phyloP scores from a whole-genome alignment of 2,797 vertebrate genomes.

The Lutjanus campechanus region DNA sequence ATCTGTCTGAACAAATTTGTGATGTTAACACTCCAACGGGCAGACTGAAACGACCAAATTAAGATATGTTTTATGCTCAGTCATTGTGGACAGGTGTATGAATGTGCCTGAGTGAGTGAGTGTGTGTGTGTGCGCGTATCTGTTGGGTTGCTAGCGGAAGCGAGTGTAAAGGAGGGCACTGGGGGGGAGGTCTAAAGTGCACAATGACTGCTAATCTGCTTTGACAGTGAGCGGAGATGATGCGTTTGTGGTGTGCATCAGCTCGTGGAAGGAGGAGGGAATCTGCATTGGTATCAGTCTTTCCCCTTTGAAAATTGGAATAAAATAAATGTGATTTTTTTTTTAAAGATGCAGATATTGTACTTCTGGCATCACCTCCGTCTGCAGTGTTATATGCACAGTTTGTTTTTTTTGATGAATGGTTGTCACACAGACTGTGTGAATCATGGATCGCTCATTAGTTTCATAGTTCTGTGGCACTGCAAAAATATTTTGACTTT shows the following conservation, averaged over 20 bases:
- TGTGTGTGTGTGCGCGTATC: not conserved
- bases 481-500: too few relatives aligned
- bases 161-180: not conserved
- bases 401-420: not conserved
- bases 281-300: not conserved
- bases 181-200: not conserved
- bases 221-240: constrained; percentile 5
- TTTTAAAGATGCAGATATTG: not conserved
- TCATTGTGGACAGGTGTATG: not conserved
- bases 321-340: not conserved
- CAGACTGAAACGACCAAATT: not conserved
- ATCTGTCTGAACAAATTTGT: not conserved
- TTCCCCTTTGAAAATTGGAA: not conserved
- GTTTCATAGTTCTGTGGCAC: not conserved
- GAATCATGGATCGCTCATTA: not conserved
- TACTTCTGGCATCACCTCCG: not conserved
- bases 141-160: constrained; percentile 10
- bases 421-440: not conserved
- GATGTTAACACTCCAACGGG: too few relatives aligned
- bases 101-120: too few relatives aligned
- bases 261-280: not conserved
- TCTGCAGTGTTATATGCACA: not conserved
- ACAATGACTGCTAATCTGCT: constrained; percentile 14
- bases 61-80: not conserved
- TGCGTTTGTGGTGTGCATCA: not conserved